These are phyloP conservation scores for Panulirus ornatus DNA, from an alignment of 1,140 invertebrate species.

Conservation along the genomic window DNA sequence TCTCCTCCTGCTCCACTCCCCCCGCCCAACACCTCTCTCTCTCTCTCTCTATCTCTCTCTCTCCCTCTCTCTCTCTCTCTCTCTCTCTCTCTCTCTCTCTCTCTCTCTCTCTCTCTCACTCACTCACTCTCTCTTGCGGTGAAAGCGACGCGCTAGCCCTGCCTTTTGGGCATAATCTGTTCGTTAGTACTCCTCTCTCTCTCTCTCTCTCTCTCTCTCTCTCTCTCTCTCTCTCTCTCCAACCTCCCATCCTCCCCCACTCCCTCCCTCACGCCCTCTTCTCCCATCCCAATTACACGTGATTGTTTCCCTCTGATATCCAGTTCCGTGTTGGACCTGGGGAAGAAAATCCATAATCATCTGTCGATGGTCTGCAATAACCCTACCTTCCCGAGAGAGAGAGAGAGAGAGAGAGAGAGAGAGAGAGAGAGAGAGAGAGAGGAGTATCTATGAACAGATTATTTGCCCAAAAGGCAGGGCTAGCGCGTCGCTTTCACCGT, in stretches of 20 bases:
- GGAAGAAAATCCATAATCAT: no score
- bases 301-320: neutral
- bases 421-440: no score
- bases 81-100: conserved; percentile 17
- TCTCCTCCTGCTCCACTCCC: neutral
- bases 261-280: neutral
- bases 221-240: neutral
- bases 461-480: no score
- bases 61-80: conserved; percentile 18
- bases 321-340: no score
- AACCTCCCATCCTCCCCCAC: neutral
- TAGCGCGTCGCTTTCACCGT: no score
- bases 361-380: no score
- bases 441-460: no score
- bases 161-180: neutral
- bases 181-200: neutral
- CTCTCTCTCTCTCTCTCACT: conserved; percentile 22
- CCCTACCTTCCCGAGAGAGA: no score
- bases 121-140: neutral
- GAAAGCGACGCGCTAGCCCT: no score
- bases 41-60: neutral
- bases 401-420: no score
- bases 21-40: neutral
- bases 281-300: neutral
- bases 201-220: conserved; percentile 20